These are phyloP conservation scores for Intellagama lesueurii DNA, from an alignment of 2,797 vertebrate genomes.

Conservation along the genomic window DNA sequence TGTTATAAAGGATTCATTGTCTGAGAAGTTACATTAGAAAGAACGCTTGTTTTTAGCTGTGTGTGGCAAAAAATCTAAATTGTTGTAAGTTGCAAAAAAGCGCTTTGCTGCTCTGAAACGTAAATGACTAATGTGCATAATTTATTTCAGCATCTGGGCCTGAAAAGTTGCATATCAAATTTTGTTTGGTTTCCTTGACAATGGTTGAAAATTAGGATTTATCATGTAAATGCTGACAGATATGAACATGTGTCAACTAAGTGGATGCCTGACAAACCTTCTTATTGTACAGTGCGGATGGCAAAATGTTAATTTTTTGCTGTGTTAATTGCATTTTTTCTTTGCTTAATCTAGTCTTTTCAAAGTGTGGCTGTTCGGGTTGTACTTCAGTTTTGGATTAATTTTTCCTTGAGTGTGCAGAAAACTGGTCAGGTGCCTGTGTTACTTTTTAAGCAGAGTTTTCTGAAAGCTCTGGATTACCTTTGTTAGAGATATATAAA, in stretches of 20 bases:
- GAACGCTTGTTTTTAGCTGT: slow-evolving; percentile 70
- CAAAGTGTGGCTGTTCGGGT: slow-evolving; percentile 34
- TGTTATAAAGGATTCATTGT: slow-evolving; percentile 21
- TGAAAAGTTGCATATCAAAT: slow-evolving; percentile 78
- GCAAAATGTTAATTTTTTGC: slow-evolving; percentile 59
- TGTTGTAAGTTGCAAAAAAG: slow-evolving; percentile 56
- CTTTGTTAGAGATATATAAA: not conserved
- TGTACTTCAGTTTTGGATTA: slow-evolving; percentile 49
- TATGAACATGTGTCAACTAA: slow-evolving; percentile 74
- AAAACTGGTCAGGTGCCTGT: slow-evolving; percentile 51
- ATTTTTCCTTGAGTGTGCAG: slow-evolving; percentile 60
- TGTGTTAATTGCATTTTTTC: slow-evolving; percentile 60
- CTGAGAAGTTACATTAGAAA: slow-evolving; percentile 55
- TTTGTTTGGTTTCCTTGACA: slow-evolving; percentile 76
- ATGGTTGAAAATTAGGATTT: slow-evolving; percentile 78
- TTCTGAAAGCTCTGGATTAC: not conserved
- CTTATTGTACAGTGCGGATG: slow-evolving; percentile 74
- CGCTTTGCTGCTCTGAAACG: slow-evolving; percentile 70
- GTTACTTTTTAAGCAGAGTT: not conserved
- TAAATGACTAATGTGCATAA: slow-evolving; percentile 79
- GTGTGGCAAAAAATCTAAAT: slow-evolving; percentile 54
- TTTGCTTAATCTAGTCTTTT: slow-evolving; percentile 71
- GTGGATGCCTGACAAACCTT: slow-evolving; percentile 76
- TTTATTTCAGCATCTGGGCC: slow-evolving; percentile 79
- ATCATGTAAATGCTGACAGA: slow-evolving; percentile 77